Evolutionary conservation across 2,888 invertebrate species (phyloP), one percentile per base, ranked within the genome.

Genomic region (Malachius bipustulatus): DNA sequence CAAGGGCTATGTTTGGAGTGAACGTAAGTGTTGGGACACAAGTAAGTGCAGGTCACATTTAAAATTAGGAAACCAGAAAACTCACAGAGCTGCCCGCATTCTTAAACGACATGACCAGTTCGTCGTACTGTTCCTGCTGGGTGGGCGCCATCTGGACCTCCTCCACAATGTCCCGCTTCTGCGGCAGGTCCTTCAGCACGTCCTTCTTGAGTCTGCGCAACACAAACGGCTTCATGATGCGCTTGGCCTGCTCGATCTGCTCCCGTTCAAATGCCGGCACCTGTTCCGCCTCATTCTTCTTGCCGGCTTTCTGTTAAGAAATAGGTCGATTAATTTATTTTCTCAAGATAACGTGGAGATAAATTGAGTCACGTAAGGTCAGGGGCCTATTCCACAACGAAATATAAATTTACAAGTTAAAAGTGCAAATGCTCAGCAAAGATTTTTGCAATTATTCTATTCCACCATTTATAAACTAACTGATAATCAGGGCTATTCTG

Each of bases 211-310:
- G 65, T 37, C 97, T 68, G 11, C 96, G 68, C 29, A 97, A 67
- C 2, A 96, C 78, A 59, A 97, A 97, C 0, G 97, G 97, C 58
- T 84, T 85, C 84, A 97, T 91, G 46, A 97, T 94, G 32, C 82
- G 71, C 57, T 96, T 94, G 0, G 96, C 96, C 52, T 93, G 87
- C 9, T 78, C 77, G 28, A 97, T 84, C 60, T 91, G 85, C 37
- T 85, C 81, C 54, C 78, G 75, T 57, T 93, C 94, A 62, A 91
- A 96, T n/a, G 77, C 64, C 0, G 82, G 80, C 12, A 71, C 60
- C 19, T 75, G 73, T 4, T 77, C 75, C 6, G 72, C 71, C 1
- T 62, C 63, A 2, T 59, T 61, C 11, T 59, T 62, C 9, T 70
- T 69, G 27, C 51, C 49, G 10, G 67, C 55, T 69, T 75, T 75